phyloP scores from a whole-genome alignment of 92 coral and sea anemone genomes.

The Porites evermanni region DNA sequence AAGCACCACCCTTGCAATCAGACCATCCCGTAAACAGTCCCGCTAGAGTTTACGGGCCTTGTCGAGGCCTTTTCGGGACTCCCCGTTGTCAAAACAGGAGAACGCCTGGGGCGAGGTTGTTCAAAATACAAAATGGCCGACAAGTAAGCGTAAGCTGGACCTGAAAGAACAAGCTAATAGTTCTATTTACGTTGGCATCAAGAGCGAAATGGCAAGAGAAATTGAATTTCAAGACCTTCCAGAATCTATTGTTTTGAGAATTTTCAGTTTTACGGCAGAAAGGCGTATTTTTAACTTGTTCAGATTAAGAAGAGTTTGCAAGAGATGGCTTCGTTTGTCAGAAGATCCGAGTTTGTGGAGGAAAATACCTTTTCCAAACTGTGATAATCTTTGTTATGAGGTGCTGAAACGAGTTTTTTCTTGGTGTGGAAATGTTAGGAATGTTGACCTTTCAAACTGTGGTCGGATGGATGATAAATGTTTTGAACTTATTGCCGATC shows the following conservation, averaged over 20 bases:
- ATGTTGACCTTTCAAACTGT: conserved; percentile 65
- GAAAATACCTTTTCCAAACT: conserved; percentile 59
- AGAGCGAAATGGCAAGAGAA: neutral
- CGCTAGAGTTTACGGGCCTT: no score
- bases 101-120: no score
- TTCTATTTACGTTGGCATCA: no score
- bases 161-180: no score
- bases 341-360: conserved; percentile 81
- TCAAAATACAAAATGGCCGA: conserved; percentile 16
- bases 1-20: no score
- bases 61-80: no score
- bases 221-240: conserved; percentile 56
- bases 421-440: conserved; percentile 62
- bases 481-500: conserved; percentile 53
- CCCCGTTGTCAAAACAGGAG: no score
- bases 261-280: conserved; percentile 59
- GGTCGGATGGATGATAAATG: conserved; percentile 64
- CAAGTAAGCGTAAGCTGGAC: neutral
- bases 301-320: conserved; percentile 68
- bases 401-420: conserved; percentile 55
- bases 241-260: conserved; percentile 64
- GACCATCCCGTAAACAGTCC: no score
- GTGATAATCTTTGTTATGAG: conserved; percentile 49
- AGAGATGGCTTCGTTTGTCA: conserved; percentile 68
- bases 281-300: conserved; percentile 72